Evolutionary conservation across 2,797 vertebrate genomes (phyloP), one percentile per base, ranked within the genome.

Genomic region (Crocidura indochinensis): DNA sequence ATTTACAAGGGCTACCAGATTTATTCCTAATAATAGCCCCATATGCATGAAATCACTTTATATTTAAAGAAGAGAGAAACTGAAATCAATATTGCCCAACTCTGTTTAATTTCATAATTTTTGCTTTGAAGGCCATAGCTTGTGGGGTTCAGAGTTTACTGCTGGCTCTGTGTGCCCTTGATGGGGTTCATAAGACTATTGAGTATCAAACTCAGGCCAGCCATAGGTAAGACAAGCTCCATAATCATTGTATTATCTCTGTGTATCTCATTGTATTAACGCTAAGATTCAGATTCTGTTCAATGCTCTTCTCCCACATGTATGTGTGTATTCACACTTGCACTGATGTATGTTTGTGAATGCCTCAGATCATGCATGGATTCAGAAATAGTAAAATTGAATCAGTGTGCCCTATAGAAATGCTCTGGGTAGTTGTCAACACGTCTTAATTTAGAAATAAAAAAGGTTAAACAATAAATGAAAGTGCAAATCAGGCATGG

Each of bases 401-500:
- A n/a, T 27, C 8, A 65, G 27, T 10, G 64, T 22, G 27, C 46
- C 0, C 20, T 22, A 51, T 3, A 46, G 4, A 56, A 27, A 81
- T 84, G 29, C 65, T 78, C 73, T 10, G 65, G 53, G 47, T 12
- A 29, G 46, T 72, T 78, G 78, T 81, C 90, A 71, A 73, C 29
- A 56, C 85, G 73, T 51, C 60, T 95, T 84, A 62, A 72, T 51
- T 90, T 77, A 78, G 85, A 95, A 95, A 83, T 44, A 95, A 91
- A 77, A 69, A 73, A 84, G 44, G 49, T 27, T 29, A 84, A 90
- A 73, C 82, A 71, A 87, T 46, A 62, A 12, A 68, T 79, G 81
- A 64, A 84, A 12, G 2, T 0, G 47, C 20, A 27, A 60, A 22
- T 24, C 47, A n/a, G 46, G 44, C 20, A 10, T 10, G 15, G 56